Evolutionary conservation across 1,140 invertebrate genomes (phyloP), one percentile per base, ranked within the genome.

Genomic region (Drosophila pruinosa): DNA sequence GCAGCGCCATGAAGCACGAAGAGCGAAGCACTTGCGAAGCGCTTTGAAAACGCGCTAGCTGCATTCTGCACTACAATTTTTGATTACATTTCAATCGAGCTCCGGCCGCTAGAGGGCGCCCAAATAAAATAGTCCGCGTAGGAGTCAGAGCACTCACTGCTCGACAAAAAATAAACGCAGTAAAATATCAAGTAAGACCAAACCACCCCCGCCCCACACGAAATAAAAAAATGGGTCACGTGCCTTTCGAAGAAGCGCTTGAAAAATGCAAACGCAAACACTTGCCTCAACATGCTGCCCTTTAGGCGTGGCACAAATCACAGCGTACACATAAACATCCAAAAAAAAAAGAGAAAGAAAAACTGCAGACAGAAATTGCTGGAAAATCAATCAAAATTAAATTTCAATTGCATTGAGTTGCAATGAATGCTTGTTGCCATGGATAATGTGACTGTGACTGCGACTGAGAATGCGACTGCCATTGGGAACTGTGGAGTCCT

Each of bases 61-160:
- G 80, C 54, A 75, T 63, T 61, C 10, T 69, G 45, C 39, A 63
- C 47, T 45, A 58, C 68, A 77, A 71, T 81, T 78, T 86, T 70
- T 85, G 80, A 85, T 86, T 85, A 72, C 73, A 86, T 81, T 81
- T 80, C 59, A 86, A 79, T 74, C 78, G 43, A n/a, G n/a, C 59
- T 38, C 22, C 14, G 54, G 43, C 41, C 56, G 21, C 39, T 38
- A 48, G 26, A 12, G 14, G 34, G 22, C 36, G 58, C 43, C 48
- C 31, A 34, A 22, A 50, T 38, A 57, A 15, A 57, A 58, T 43
- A 43, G 5, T 26, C 41, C n/a, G n/a, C n/a, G n/a, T n/a, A n/a
- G 15, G 8, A 12, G 24, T 19, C 21, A 21, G 17, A 22, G 34
- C 6, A n/a, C n/a, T n/a, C n/a, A n/a, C n/a, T n/a, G 8, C 3